Evolutionary conservation across 2,888 invertebrate species (phyloP).

Genomic region (Cecidostiba fungosa): DNA sequence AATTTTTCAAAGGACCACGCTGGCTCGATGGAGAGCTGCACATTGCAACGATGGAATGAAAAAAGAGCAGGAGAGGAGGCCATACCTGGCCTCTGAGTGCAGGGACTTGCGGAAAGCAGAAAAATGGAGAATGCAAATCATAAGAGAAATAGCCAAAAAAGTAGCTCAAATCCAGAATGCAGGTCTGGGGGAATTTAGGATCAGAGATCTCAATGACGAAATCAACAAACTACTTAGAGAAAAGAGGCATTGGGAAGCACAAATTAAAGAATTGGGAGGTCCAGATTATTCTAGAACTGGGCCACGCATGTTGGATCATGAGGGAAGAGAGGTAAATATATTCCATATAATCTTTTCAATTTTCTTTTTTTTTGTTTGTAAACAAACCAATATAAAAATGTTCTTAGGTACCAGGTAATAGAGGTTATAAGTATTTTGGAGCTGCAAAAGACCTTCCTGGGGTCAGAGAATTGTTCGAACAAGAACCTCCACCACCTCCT

Average conservation of each 20-base stretch:
- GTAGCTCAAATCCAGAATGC: slow-evolving; percentile 99
- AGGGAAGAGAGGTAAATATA: slow-evolving; percentile 88
- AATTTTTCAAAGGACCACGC: slow-evolving; percentile 89
- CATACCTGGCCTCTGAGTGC: slow-evolving; percentile 97
- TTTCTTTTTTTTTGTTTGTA: neutral
- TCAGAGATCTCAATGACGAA: slow-evolving; percentile 99
- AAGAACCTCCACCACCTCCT: slow-evolving; percentile 94
- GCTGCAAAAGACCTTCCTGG: slow-evolving; percentile 98
- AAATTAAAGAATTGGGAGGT: slow-evolving; percentile 97
- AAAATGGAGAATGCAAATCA: slow-evolving; percentile 98
- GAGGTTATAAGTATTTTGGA: slow-evolving; percentile 99
- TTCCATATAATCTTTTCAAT: slow-evolving; percentile 18
- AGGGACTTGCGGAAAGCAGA: slow-evolving; percentile 95
- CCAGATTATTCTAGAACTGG: slow-evolving; percentile 96
- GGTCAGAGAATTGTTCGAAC: slow-evolving; percentile 98
- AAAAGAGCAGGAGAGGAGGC: slow-evolving; percentile 91
- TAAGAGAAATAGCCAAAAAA: slow-evolving; percentile 98
- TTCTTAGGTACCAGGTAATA: slow-evolving; percentile 93
- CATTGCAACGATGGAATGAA: slow-evolving; percentile 94
- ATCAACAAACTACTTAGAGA: slow-evolving; percentile 98
- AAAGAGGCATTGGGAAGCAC: slow-evolving; percentile 98
- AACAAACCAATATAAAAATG: neutral
- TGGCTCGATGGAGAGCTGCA: slow-evolving; percentile 98
- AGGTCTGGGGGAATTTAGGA: slow-evolving; percentile 98
- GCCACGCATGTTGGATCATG: slow-evolving; percentile 95